Base-by-base conservation (phyloP, 2,113 vertebrate species). In the Tinamus guttatus region DNA sequence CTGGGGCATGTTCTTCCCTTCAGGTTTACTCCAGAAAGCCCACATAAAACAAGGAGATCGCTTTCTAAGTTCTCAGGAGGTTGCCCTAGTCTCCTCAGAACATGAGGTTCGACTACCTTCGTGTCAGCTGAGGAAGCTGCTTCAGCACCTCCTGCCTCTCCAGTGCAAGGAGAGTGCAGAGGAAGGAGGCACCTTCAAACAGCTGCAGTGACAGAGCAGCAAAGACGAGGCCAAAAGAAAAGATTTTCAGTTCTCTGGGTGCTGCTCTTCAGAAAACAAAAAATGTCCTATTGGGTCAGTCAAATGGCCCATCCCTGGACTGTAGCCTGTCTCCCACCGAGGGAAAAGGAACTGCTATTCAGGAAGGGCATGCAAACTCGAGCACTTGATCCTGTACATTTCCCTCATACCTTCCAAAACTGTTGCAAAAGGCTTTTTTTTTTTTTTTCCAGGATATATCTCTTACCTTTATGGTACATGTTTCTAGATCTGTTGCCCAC, bases 21-120 rank as follows among this genome's bases (percentile, higher is more conserved):
- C 15, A 91, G 81, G 63, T 88, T 90, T 85, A 60, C 56, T 84
- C 74, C 70, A 90, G 81, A 75, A 95, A 82, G 30, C 52, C 34
- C 51, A 81, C 70, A 49, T 88, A 77, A 71, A 97, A 97, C 56
- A 96, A 87, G 83, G 68, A 87, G 90, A 94, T 87, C 68, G 70
- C 73, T 93, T 93, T 78, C 70, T 67, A 52, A 8, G 60, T 92
- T 28, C 64, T 91, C 68, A 94, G 68, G 88, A 95, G 92, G 58
- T 36, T 82, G 80, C 85, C 22, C 67, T 65, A 65, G 52, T 86
- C 73, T 70, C 58, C 45, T 79, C 73, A 74, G 54, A 49, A 41
- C 8, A 16, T 30, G 15, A 89, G 71, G 67, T 68, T 95, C 38
- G 59, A 62, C 52, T 12, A 47, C 21, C 16, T 0, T 6, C 36